phyloP scores from a whole-genome alignment of 2,113 vertebrate genomes.

The Falcunculus frontatus region DNA sequence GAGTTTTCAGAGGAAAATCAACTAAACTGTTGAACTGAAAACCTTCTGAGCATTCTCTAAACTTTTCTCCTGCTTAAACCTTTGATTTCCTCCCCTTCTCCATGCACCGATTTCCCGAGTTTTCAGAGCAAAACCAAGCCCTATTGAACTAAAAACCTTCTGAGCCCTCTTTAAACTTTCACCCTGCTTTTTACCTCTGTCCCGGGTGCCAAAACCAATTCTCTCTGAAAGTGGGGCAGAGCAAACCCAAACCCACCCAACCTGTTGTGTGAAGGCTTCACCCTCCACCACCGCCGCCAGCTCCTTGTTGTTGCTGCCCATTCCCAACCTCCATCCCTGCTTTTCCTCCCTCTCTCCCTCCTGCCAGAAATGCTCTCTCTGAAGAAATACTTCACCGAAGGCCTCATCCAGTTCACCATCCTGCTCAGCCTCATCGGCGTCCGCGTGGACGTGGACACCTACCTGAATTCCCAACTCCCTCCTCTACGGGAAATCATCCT shows the following conservation, averaged over 20 bases:
- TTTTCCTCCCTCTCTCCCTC: neutral
- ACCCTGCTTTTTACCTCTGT: too few relatives aligned
- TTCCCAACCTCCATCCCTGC: neutral
- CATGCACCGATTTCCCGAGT: too few relatives aligned
- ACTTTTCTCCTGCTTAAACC: too few relatives aligned
- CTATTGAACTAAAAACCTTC: neutral
- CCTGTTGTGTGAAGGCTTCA: neutral
- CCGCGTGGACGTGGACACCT: slow-evolving; percentile 96
- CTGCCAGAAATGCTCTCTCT: slow-evolving; percentile 96
- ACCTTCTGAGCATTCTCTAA: too few relatives aligned
- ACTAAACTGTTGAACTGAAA: too few relatives aligned
- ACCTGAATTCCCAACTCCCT: slow-evolving; percentile 91
- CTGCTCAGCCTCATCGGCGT: slow-evolving; percentile 97
- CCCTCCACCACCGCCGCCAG: neutral
- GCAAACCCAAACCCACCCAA: neutral
- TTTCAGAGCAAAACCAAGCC: too few relatives aligned
- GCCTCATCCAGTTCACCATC: slow-evolving; percentile 99
- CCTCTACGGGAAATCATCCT: slow-evolving; percentile 97
- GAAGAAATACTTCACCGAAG: slow-evolving; percentile 99
- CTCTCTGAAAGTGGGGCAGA: neutral
- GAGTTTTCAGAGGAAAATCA: too few relatives aligned
- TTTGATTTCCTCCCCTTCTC: too few relatives aligned
- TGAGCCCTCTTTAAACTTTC: too few relatives aligned
- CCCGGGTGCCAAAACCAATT: accelerated
- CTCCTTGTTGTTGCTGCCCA: too few relatives aligned